Percentiles rank a stretch among this genome's conserved stretches.
phyloP scores from a whole-genome alignment of 2,113 vertebrate genomes.

The Xiphorhynchus elegans region DNA sequence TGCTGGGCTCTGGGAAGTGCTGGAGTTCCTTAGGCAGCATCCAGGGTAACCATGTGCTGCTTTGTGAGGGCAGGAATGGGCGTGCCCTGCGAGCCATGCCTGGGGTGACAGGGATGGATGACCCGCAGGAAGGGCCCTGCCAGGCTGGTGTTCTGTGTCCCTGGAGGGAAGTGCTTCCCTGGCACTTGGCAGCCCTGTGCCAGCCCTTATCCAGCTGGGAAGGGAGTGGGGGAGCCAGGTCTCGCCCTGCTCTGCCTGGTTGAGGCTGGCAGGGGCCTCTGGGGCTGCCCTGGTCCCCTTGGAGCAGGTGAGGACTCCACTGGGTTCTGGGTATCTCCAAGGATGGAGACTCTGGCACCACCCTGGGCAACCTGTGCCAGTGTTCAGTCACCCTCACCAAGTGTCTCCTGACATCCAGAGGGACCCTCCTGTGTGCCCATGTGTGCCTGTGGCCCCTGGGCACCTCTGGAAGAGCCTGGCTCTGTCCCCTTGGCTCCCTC shows the following conservation, averaged over 20 bases:
- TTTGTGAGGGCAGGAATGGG: not conserved
- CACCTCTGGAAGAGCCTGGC: not conserved
- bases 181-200: not conserved
- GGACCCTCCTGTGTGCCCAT: not conserved
- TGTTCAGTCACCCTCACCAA: not conserved
- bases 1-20: not conserved
- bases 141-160: accelerated
- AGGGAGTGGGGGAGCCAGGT: not conserved
- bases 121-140: not conserved
- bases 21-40: accelerated
- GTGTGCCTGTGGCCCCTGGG: not conserved
- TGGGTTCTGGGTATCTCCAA: not conserved
- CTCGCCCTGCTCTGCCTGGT: not conserved
- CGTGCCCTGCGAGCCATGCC: accelerated
- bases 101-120: not conserved
- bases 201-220: not conserved
- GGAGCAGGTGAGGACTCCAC: not conserved
- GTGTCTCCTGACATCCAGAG: not conserved
- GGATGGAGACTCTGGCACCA: not conserved
- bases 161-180: accelerated
- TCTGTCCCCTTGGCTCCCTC: not conserved
- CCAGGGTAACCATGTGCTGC: not conserved
- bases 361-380: not conserved
- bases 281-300: not conserved
- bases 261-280: not conserved